Evolutionary conservation across 1,140 invertebrate species (phyloP).

Genomic region (Anagrus nilaparvatae): DNA sequence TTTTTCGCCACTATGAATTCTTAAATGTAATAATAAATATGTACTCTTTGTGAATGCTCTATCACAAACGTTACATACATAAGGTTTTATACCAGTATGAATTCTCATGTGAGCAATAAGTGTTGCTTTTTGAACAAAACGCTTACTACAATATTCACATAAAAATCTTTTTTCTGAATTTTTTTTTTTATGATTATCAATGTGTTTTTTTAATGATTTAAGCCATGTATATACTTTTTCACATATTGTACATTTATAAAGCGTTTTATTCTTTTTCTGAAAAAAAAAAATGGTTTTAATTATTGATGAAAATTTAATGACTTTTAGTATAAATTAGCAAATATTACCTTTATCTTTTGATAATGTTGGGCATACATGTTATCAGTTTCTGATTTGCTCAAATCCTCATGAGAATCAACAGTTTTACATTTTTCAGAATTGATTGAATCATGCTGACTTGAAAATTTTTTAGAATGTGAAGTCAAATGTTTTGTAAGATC

Average conservation of each 20-base stretch:
- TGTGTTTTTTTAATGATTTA: constrained; percentile 31
- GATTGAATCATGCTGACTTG: no score
- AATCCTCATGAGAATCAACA: no score
- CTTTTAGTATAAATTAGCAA: neutral
- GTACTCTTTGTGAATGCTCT: constrained; percentile 40
- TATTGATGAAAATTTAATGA: constrained; percentile 3
- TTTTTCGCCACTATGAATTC: constrained; percentile 35
- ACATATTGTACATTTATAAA: constrained; percentile 31
- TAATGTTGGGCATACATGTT: no score
- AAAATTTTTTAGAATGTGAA: no score
- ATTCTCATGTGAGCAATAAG: constrained; percentile 36
- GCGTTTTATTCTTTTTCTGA: constrained; percentile 29
- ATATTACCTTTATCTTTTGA: no score
- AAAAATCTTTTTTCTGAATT: constrained; percentile 35
- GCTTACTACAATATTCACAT: constrained; percentile 36
- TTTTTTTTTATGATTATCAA: constrained; percentile 32
- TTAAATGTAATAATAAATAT: constrained; percentile 35
- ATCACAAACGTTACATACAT: constrained; percentile 38
- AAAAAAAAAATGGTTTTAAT: constrained; percentile 16
- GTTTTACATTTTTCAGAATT: no score
- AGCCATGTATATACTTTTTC: constrained; percentile 33
- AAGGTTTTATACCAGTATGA: constrained; percentile 35
- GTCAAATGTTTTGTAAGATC: no score
- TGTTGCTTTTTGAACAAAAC: constrained; percentile 35
- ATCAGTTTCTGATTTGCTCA: constrained; percentile 10